Base-by-base conservation (phyloP, 2,888 invertebrate species). In the Cheilosia scutellata region DNA sequence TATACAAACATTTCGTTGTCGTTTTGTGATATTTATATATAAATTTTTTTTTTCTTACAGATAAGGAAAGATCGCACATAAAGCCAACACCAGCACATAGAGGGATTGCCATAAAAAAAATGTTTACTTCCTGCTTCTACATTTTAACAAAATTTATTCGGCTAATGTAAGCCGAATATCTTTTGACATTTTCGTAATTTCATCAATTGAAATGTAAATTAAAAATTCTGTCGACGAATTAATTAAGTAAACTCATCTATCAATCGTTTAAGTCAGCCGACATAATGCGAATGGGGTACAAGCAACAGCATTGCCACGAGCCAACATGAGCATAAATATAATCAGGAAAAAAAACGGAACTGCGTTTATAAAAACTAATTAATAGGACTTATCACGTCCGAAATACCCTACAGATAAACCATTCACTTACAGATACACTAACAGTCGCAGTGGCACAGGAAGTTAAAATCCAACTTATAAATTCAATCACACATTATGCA, bases 381-480 rank as follows among this genome's bases (percentile, higher is more conserved):
- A 80, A 75, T 60, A 84, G 63, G 75, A 49, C 75, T 40, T 65
- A 60, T 79, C 84, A 84, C 84, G 84, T 80, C 75, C 84, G 75
- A 37, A 47, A 13, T 80, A 66, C 65, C 75, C 75, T 71, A 62
- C 70, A 75, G 68, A 68, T 74, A 71, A 63, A 71, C 60, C 53
- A 70, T 53, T 71, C 74, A 62, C 63, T 66, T 25, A 55, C 66
- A 53, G 13, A 29, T 25, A 65, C 27, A 16, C 47, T 20, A 20
- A 25, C 27, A 2, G 25, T 25, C 37, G 20, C 33, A 6, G 55
- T 42, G 51, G 70, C 71, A 84, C 84, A 84, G 84, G 84, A 84
- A 84, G 84, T 84, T 80, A 53, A 76, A 80, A 72, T 70, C 80
- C 79, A 71, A 84, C 75, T 84, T 80, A 80, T 84, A 65, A 76